These are phyloP conservation scores for Erebia ligea DNA, from an alignment of 2,888 invertebrate species.

Conservation along the genomic window DNA sequence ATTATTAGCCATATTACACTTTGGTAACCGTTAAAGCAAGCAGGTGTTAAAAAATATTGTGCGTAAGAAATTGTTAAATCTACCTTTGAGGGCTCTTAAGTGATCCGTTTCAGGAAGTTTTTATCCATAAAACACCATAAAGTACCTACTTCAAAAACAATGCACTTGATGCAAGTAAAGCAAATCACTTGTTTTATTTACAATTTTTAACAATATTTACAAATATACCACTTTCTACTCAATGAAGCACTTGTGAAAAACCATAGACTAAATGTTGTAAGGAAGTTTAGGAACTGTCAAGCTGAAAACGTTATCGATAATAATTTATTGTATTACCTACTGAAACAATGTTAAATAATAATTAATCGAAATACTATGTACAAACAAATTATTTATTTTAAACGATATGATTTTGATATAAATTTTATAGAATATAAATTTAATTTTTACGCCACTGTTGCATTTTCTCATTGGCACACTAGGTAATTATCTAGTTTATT, in stretches of 20 bases:
- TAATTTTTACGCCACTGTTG: too few relatives aligned
- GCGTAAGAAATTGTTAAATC: conserved; percentile 49
- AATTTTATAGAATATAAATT: too few relatives aligned
- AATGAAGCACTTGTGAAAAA: conserved; percentile 58
- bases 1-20: background rate
- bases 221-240: conserved; percentile 69
- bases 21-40: conserved; percentile 4
- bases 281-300: background rate
- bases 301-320: conserved; percentile 7
- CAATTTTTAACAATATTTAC: conserved; percentile 72
- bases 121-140: conserved; percentile 65
- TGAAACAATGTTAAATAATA: background rate
- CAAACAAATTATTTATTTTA: background rate
- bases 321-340: background rate
- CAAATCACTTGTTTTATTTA: conserved; percentile 59
- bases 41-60: conserved; percentile 35
- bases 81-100: conserved; percentile 56
- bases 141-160: conserved; percentile 41
- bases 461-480: too few relatives aligned
- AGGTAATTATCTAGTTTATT: too few relatives aligned
- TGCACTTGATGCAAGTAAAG: conserved; percentile 45
- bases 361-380: too few relatives aligned
- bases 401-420: background rate
- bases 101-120: conserved; percentile 41
- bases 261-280: conserved; percentile 50